phyloP scores from a whole-genome alignment of 2,797 vertebrate species.

The Cyprinodon diabolis region DNA sequence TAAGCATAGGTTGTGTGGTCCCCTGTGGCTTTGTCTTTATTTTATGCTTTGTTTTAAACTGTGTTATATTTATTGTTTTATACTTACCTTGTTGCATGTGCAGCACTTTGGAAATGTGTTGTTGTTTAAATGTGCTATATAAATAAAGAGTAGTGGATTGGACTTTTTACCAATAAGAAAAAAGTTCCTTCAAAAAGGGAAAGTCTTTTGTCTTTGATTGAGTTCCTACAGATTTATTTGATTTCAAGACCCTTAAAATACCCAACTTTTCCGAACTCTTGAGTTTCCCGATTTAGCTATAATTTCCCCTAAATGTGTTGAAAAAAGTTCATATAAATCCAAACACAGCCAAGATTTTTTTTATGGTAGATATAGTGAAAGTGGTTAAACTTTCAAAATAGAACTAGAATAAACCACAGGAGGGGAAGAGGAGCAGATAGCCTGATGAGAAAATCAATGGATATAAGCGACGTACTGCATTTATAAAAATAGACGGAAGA shows the following conservation, averaged over 20 bases:
- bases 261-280: background rate
- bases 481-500: background rate
- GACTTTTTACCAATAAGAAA: background rate
- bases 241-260: background rate
- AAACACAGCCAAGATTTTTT: background rate
- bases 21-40: too few species aligned
- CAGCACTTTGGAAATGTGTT: too few species aligned
- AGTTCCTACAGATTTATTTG: background rate
- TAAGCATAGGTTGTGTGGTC: too few species aligned
- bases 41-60: too few species aligned
- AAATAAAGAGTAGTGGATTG: too few species aligned
- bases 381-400: too few species aligned
- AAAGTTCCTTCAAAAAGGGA: background rate
- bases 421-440: background rate
- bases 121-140: too few species aligned
- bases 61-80: too few species aligned
- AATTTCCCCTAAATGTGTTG: background rate
- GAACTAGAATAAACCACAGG: too few species aligned
- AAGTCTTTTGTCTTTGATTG: background rate
- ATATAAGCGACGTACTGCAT: too few species aligned
- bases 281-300: background rate
- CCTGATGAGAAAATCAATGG: too few species aligned
- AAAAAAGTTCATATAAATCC: background rate
- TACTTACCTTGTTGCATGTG: too few species aligned
- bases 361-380: background rate